Evolutionary conservation across 2,888 invertebrate species (phyloP).

Genomic region (Gnatocerus cornutus): DNA sequence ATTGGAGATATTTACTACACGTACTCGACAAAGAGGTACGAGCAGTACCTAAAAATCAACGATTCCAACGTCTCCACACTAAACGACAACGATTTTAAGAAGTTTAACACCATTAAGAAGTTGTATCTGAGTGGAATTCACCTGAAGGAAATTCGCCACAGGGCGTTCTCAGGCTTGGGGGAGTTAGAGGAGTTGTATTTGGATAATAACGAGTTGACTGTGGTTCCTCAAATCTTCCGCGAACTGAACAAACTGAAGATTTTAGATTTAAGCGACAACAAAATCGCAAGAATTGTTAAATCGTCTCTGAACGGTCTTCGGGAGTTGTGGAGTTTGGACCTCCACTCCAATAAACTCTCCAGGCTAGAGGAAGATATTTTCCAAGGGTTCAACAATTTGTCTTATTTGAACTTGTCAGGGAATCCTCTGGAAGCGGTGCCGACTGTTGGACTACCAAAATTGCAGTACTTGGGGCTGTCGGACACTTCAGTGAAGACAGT

Average conservation of each 20-base stretch:
- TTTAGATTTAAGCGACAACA: slow-evolving; percentile 9
- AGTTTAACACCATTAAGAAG: not conserved
- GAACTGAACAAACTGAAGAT: not conserved
- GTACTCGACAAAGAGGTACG: not conserved
- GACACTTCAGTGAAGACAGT: not conserved
- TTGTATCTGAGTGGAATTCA: not conserved
- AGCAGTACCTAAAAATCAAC: slow-evolving; percentile 1
- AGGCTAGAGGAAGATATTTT: not conserved
- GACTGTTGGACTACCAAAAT: not conserved
- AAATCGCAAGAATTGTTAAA: not conserved
- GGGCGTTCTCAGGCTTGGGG: slow-evolving; percentile 2
- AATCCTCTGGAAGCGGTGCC: slow-evolving; percentile 5
- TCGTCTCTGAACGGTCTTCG: not conserved
- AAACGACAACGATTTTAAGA: not conserved
- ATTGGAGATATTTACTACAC: not conserved
- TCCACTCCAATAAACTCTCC: not conserved
- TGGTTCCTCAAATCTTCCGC: not conserved
- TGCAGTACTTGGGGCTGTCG: not conserved
- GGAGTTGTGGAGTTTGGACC: not conserved
- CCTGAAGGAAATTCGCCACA: not conserved
- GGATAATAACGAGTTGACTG: not conserved
- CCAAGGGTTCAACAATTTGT: not conserved
- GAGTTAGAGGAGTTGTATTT: not conserved
- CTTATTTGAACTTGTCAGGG: not conserved
- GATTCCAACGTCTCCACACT: not conserved